These are phyloP conservation scores for Halcyon leucocephala DNA, from an alignment of 2,797 vertebrate genomes.

Conservation along the genomic window DNA sequence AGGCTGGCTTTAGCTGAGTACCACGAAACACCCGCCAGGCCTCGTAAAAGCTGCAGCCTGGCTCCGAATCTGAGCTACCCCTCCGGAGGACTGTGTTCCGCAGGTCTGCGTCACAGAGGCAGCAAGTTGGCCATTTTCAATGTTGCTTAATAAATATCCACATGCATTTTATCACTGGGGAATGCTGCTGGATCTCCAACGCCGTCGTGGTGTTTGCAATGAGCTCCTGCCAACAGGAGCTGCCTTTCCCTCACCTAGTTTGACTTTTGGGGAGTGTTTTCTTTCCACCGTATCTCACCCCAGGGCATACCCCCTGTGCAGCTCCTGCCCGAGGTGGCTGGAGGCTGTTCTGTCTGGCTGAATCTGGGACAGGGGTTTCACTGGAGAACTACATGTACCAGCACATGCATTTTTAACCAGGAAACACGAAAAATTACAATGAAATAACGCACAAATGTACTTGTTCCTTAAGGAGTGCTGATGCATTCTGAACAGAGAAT, in stretches of 20 bases:
- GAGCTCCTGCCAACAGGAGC: not conserved
- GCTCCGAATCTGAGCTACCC: not conserved
- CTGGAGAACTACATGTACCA: not conserved
- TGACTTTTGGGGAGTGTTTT: not conserved
- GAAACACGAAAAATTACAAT: slow-evolving; percentile 10
- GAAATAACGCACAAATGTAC: slow-evolving; percentile 28
- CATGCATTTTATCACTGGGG: fast-evolving
- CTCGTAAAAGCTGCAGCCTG: not conserved
- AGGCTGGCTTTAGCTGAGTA: not conserved
- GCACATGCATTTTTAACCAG: slow-evolving; percentile 47
- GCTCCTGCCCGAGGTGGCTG: not conserved
- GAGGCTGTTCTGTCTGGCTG: slow-evolving; percentile 3
- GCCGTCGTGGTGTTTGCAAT: fast-evolving
- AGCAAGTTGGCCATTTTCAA: not conserved
- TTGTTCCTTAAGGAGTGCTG: not conserved
- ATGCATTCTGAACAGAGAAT: slow-evolving; percentile 10
- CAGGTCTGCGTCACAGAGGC: not conserved
- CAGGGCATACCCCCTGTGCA: not conserved
- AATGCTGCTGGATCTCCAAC: not conserved
- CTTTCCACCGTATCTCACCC: not conserved
- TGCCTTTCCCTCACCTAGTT: not conserved
- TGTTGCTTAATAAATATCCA: not conserved
- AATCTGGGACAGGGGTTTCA: slow-evolving; percentile 55
- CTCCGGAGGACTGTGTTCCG: not conserved
- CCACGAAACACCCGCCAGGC: not conserved